Conservation (phyloP, 2,113 vertebrate genomes). For the Silurus asotus region DNA sequence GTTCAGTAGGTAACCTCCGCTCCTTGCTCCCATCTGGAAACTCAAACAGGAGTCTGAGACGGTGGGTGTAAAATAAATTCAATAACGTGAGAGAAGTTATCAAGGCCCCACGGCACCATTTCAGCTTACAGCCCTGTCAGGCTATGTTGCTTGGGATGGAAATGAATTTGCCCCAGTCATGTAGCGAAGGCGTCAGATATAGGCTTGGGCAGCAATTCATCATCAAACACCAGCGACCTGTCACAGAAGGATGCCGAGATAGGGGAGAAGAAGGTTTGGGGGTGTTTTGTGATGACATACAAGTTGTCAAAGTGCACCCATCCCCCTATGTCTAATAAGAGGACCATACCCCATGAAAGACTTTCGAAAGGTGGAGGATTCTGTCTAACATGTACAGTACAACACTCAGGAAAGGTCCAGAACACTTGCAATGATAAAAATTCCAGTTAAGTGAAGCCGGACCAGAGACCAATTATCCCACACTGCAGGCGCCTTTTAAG, state of each 20-base stretch:
- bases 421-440: neutral
- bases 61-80: constrained; percentile 40
- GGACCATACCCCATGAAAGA: constrained; percentile 43
- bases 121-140: constrained; percentile 34
- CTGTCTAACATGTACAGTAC: constrained; percentile 1
- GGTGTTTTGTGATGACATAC: neutral
- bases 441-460: constrained; percentile 6
- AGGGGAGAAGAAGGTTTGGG: neutral
- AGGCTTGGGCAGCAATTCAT: constrained; percentile 66
- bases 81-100: constrained; percentile 46
- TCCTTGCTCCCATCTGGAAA: neutral
- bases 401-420: neutral
- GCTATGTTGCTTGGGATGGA: constrained; percentile 43
- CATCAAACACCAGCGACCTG: constrained; percentile 58
- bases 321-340: constrained; percentile 47
- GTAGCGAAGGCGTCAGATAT: constrained; percentile 62
- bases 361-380: neutral
- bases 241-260: constrained; percentile 51
- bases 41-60: constrained; percentile 29
- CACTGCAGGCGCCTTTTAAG: constrained; percentile 58
- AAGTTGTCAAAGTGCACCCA: constrained; percentile 40
- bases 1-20: constrained; percentile 5
- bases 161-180: constrained; percentile 69
- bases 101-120: constrained; percentile 20
- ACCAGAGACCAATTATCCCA: constrained; percentile 62